Evolutionary conservation across 2,797 vertebrate genomes (phyloP), one percentile per base, ranked within the genome.

Genomic region (Paramormyrops hopkinsi): DNA sequence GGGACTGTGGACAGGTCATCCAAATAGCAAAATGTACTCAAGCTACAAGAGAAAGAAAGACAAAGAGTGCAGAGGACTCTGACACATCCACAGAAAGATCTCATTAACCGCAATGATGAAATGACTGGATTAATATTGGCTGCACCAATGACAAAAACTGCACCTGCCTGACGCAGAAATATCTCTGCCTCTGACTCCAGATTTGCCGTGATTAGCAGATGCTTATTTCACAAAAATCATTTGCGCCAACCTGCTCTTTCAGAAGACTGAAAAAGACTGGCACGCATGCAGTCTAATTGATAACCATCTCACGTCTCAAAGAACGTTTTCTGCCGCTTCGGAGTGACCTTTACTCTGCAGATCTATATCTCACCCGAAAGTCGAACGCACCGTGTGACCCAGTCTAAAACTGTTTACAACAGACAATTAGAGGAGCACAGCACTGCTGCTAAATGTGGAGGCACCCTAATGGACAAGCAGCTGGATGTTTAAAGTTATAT

Each of bases 1-100:
- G 62, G 88, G 53, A 56, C 85, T 65, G 86, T 73, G 69, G 50
- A 86, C 83, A 3, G 59, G 17, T 62, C 83, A 89, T 89, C 88
- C 89, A 89, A 93, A 92, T 88, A 91, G 83, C 91, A 92, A 88
- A 91, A 90, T 92, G 25, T 73, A 86, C 14, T 90, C 82, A 93
- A 91, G 90, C 93, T 91, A 90, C 56, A 85, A 93, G 93, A 93
- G 95, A 95, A 94, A 95, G 92, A 95, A 94, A 94, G 92, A 88
- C 88, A 94, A 94, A 95, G 93, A 94, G 95, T 94, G 22, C 9
- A 33, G 62, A 65, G 59, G 11, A 29, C 62, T 69, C 62, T 69
- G 25, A 69, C 62, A 69, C 9, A 12, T 33, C 25, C 25, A 4
- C 9, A 4, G 22, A 69, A 69, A 33, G 19, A 7, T 88, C 92